Conservation (phyloP, 2,113 vertebrate genomes). For the Bufo bufo region DNA sequence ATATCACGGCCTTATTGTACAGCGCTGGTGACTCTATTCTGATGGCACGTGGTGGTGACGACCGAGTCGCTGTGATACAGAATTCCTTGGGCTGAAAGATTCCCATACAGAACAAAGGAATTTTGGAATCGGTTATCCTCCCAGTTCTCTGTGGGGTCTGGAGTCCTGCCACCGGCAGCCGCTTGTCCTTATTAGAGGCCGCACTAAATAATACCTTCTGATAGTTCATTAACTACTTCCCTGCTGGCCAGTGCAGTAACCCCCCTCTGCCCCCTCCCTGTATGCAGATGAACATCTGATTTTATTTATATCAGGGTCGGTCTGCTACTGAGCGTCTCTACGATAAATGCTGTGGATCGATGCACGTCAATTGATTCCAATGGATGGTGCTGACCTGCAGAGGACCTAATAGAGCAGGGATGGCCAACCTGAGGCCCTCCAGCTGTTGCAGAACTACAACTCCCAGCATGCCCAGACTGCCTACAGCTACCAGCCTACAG, state of each 20-base stretch:
- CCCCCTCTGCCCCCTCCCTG: background rate
- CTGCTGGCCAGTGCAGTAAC: background rate
- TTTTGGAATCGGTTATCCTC: background rate
- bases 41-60: background rate
- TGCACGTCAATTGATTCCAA: background rate
- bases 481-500: too few species aligned
- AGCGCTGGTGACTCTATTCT: background rate
- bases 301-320: background rate
- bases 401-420: background rate
- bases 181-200: background rate
- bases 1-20: background rate
- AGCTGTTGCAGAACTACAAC: too few species aligned
- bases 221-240: background rate
- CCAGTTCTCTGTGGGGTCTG: slow-evolving; percentile 22
- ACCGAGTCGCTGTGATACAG: background rate
- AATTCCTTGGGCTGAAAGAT: background rate
- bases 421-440: too few species aligned
- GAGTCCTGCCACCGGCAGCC: background rate
- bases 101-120: slow-evolving; percentile 4
- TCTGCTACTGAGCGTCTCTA: background rate
- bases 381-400: background rate
- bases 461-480: too few species aligned
- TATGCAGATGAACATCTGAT: background rate
- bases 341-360: background rate
- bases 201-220: slow-evolving; percentile 3